Percentiles rank a stretch among this genome's conserved stretches.
These are phyloP conservation scores for Porites lutea DNA, from an alignment of 64 coral and sea anemone genomes.

Conservation along the genomic window DNA sequence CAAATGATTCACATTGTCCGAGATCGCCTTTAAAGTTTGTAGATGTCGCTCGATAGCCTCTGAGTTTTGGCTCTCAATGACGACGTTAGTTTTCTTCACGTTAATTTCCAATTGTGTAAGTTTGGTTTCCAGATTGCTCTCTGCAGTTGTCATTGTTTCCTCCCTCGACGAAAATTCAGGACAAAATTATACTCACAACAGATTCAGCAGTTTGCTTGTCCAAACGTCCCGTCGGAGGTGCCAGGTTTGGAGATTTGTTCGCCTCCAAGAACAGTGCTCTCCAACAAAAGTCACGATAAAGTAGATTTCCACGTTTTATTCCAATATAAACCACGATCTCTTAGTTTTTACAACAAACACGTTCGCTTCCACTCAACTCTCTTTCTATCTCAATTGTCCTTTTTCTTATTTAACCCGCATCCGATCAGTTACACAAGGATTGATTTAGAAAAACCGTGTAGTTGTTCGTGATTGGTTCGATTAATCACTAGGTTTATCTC, in stretches of 20 bases:
- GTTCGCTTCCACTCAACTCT: too few species aligned
- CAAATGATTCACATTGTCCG: background rate
- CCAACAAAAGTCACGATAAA: too few species aligned
- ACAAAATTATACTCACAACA: background rate
- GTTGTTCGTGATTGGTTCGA: too few species aligned
- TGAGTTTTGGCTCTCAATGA: background rate
- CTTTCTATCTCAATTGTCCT: too few species aligned
- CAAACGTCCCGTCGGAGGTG: constrained; percentile 9
- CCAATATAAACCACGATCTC: too few species aligned
- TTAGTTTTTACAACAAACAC: too few species aligned
- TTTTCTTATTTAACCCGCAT: too few species aligned
- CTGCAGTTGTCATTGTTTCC: background rate
- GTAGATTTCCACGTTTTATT: too few species aligned
- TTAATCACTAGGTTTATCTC: too few species aligned
- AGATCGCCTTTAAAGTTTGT: background rate
- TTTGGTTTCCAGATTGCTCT: background rate
- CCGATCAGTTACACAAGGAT: too few species aligned
- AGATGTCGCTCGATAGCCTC: constrained; percentile 12
- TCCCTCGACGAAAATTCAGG: background rate
- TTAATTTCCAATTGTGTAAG: background rate
- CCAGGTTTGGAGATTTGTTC: background rate
- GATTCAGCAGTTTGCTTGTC: background rate
- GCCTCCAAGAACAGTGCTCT: too few species aligned
- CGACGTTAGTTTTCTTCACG: background rate
- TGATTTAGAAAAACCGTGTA: too few species aligned